A percentile compares a stretch with the other conserved stretches of the same genome.
phyloP scores from a whole-genome alignment of 1,140 invertebrate genomes.

The Magallana angulata region DNA sequence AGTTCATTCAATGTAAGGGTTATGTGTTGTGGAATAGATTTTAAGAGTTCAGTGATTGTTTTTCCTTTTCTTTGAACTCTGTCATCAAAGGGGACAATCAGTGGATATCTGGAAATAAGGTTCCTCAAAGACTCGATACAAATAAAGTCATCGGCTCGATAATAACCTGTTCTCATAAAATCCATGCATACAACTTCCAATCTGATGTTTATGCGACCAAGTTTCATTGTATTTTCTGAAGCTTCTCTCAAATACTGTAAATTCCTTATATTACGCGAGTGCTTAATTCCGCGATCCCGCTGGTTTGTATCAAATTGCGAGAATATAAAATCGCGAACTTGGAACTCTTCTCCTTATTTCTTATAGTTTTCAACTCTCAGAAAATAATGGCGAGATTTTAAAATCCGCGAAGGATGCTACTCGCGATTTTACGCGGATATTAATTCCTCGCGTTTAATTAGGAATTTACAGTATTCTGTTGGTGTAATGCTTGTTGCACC shows the following conservation, averaged over 20 bases:
- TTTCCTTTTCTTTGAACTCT: not conserved
- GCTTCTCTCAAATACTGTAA: conserved; percentile 19
- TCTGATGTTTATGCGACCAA: conserved; percentile 29
- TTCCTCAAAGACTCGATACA: conserved; percentile 27
- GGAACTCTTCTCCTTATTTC: too few species aligned
- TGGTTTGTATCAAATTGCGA: too few species aligned
- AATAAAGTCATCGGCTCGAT: conserved; percentile 34
- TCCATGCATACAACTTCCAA: conserved; percentile 40
- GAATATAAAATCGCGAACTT: too few species aligned
- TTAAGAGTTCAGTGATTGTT: conserved; percentile 23
- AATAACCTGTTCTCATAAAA: conserved; percentile 22
- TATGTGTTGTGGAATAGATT: conserved; percentile 43
- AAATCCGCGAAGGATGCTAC: too few species aligned
- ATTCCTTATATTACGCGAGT: too few species aligned
- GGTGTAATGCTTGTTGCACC: conserved; percentile 28
- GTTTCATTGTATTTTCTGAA: conserved; percentile 42
- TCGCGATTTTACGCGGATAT: too few species aligned
- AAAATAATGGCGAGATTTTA: too few species aligned
- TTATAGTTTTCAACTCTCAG: too few species aligned
- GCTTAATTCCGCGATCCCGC: too few species aligned
- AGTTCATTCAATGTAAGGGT: conserved; percentile 11
- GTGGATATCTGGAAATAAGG: conserved; percentile 31
- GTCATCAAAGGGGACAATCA: conserved; percentile 37
- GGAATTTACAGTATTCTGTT: too few species aligned
- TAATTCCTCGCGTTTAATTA: too few species aligned